These are phyloP conservation scores for Zaprionus lachaisei DNA, from an alignment of 1,140 invertebrate genomes.

Conservation along the genomic window DNA sequence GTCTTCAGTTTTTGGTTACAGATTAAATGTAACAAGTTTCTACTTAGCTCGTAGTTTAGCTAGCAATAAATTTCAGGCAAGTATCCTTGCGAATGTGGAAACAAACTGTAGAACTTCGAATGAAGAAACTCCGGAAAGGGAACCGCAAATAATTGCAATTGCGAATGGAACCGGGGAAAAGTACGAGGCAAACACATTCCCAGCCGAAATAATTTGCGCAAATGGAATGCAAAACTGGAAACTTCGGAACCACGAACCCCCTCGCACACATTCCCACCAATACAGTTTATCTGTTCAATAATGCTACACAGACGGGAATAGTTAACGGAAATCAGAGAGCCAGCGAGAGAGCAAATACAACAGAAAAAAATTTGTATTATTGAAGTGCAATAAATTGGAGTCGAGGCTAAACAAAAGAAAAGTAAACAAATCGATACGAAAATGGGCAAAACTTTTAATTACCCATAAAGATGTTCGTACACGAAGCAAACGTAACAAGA, in stretches of 20 bases:
- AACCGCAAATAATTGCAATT: constrained; percentile 67
- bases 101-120: constrained; percentile 18
- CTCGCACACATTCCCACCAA: not conserved
- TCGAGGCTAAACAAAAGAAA: constrained; percentile 42
- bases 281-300: constrained; percentile 51
- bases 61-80: constrained; percentile 32
- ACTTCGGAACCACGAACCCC: not conserved
- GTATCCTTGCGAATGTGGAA: constrained; percentile 12
- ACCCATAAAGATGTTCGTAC: constrained; percentile 80
- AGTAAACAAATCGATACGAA: constrained; percentile 68
- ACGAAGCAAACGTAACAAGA: constrained; percentile 58
- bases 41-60: constrained; percentile 8
- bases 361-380: constrained; percentile 64
- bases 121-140: constrained; percentile 9
- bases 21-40: constrained; percentile 19
- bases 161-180: constrained; percentile 46
- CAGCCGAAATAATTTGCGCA: constrained; percentile 72
- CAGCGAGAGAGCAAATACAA: not conserved
- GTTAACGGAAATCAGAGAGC: constrained; percentile 45
- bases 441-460: constrained; percentile 83
- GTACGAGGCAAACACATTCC: constrained; percentile 52
- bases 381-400: constrained; percentile 78
- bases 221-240: constrained; percentile 61
- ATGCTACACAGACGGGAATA: constrained; percentile 61
- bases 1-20: not conserved